These are phyloP conservation scores for Chlamydotis undulata DNA, from an alignment of 2,113 vertebrate genomes.

Conservation along the genomic window DNA sequence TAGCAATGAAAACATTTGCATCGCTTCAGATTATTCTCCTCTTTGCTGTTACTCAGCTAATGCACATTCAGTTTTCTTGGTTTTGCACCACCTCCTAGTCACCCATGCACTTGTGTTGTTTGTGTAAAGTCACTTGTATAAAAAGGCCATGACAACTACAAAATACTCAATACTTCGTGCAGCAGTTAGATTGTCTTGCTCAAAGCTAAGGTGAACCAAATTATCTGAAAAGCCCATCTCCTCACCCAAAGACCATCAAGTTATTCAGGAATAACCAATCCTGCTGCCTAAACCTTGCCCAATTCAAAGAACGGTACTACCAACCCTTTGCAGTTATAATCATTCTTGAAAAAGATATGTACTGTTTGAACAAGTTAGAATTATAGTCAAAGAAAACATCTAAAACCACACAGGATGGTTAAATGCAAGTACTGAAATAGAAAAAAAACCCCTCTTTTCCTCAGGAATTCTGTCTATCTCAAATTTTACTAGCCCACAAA, in stretches of 20 bases:
- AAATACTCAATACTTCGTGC: not conserved
- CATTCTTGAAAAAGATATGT: rapidly evolving
- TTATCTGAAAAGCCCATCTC: not conserved
- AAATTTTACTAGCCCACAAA: not conserved
- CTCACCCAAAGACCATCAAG: not conserved
- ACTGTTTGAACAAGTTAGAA: not conserved
- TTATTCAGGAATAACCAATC: not conserved
- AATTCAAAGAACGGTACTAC: not conserved
- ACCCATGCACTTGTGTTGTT: not conserved
- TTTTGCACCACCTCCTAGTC: not conserved
- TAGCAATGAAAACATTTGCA: not conserved
- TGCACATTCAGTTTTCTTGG: rapidly evolving
- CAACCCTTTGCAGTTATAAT: not conserved
- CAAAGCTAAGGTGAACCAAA: not conserved
- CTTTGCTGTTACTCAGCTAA: not conserved
- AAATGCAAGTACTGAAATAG: not conserved
- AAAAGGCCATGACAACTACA: not conserved
- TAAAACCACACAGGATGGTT: not conserved
- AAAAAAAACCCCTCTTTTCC: not conserved
- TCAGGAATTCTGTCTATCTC: not conserved
- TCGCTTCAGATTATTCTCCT: not conserved
- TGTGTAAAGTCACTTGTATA: not conserved
- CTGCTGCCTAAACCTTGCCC: not conserved
- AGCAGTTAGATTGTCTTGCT: not conserved
- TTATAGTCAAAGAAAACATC: not conserved